phyloP scores from a whole-genome alignment of 2,888 invertebrate species.

The Ommatoiulus sabulosus region DNA sequence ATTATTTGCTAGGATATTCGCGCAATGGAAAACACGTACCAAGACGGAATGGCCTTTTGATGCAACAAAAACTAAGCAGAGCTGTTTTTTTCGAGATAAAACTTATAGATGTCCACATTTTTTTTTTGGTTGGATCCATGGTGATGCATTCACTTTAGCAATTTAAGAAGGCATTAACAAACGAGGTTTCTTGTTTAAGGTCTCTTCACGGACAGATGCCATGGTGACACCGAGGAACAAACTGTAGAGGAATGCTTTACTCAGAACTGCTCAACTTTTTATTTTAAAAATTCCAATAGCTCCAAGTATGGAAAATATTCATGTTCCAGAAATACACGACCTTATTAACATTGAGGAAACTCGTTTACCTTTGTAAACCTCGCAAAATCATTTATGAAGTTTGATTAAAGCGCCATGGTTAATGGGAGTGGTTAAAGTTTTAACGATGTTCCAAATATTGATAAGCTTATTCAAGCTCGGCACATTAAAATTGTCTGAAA shows the following conservation, averaged over 20 bases:
- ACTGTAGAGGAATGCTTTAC: background rate
- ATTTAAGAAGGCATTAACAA: slow-evolving; percentile 1
- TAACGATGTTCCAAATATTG: background rate
- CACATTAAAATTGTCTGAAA: background rate
- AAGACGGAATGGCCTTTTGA: background rate
- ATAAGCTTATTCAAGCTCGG: background rate
- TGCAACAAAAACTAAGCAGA: background rate
- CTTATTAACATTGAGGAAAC: background rate
- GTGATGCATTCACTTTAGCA: slow-evolving; percentile 6
- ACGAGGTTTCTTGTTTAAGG: background rate
- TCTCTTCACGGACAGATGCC: background rate
- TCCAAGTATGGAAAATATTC: background rate
- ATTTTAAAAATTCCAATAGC: background rate
- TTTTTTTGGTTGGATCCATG: slow-evolving; percentile 27
- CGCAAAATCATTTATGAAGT: background rate
- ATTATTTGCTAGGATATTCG: background rate
- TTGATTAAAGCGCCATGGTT: background rate
- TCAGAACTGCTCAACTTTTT: background rate
- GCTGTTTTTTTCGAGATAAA: background rate
- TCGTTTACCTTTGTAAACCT: background rate
- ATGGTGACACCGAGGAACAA: background rate
- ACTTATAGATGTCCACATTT: background rate
- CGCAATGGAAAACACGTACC: background rate
- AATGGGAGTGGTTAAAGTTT: background rate
- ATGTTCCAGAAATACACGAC: background rate